Percentiles rank a stretch among this genome's conserved stretches.
phyloP scores from a whole-genome alignment of 2,797 vertebrate genomes.

The Lates japonicus region DNA sequence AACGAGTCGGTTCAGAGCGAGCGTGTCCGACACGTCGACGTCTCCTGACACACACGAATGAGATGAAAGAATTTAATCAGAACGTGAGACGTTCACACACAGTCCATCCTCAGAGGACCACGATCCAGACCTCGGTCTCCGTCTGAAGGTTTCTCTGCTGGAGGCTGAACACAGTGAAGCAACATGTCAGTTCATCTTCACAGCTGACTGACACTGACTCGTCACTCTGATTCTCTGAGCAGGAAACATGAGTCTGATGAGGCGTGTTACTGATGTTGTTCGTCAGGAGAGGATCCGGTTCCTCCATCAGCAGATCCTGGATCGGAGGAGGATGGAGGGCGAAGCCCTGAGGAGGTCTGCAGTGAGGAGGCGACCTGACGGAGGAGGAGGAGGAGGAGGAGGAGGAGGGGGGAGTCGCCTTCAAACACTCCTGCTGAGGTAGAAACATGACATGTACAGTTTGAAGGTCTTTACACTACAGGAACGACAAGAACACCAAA shows the following conservation, averaged over 20 bases:
- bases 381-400: conserved; percentile 55
- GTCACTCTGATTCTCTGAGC: too few species aligned
- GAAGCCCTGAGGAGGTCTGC: conserved; percentile 68
- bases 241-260: not conserved
- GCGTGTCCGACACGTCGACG: too few species aligned
- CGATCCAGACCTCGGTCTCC: too few species aligned
- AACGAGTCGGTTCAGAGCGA: too few species aligned
- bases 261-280: not conserved
- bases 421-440: conserved; percentile 78
- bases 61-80: too few species aligned
- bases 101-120: not conserved
- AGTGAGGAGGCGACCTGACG: conserved; percentile 9
- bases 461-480: not conserved
- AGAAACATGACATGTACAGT: not conserved
- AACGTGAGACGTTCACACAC: not conserved
- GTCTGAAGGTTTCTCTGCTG: too few species aligned
- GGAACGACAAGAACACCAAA: too few species aligned
- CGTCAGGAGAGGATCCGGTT: conserved; percentile 87
- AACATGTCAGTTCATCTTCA: conserved; percentile 4
- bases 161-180: too few species aligned
- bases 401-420: conserved; percentile 48
- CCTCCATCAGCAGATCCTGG: conserved; percentile 88
- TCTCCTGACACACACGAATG: too few species aligned
- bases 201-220: too few species aligned
- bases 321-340: conserved; percentile 73